phyloP scores from a whole-genome alignment of 2,888 invertebrate genomes.

The Psylliodes chrysocephalus region DNA sequence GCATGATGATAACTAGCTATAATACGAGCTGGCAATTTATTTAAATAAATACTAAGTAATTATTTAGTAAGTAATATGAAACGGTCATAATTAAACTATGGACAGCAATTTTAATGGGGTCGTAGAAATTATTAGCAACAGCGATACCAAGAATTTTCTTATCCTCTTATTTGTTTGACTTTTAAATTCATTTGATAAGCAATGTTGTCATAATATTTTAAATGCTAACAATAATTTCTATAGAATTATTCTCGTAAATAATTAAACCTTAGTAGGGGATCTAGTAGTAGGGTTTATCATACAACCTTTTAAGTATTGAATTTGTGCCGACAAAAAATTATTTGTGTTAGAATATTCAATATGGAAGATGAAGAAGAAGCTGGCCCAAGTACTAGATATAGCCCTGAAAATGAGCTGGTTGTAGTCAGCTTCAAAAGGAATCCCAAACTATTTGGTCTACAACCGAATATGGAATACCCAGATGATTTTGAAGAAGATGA shows the following conservation, averaged over 20 bases:
- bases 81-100: no score
- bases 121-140: background rate
- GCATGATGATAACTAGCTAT: no score
- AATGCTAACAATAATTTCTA: background rate
- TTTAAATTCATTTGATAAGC: background rate
- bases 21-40: no score
- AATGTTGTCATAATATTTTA: constrained; percentile 4
- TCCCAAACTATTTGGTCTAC: background rate
- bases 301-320: background rate
- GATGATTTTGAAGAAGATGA: constrained; percentile 7
- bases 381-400: background rate
- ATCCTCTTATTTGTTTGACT: constrained; percentile 5
- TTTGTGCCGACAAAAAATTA: background rate
- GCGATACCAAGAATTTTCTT: constrained; percentile 5
- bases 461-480: background rate
- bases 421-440: constrained; percentile 6
- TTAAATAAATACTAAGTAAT: no score
- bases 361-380: background rate
- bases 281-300: constrained; percentile 6
- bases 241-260: background rate
- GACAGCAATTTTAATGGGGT: no score
- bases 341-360: background rate
- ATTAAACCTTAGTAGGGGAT: constrained; percentile 8
- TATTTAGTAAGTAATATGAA: no score
- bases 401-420: background rate